phyloP scores from a whole-genome alignment of 2,797 vertebrate genomes.

The Anguilla megastoma region DNA sequence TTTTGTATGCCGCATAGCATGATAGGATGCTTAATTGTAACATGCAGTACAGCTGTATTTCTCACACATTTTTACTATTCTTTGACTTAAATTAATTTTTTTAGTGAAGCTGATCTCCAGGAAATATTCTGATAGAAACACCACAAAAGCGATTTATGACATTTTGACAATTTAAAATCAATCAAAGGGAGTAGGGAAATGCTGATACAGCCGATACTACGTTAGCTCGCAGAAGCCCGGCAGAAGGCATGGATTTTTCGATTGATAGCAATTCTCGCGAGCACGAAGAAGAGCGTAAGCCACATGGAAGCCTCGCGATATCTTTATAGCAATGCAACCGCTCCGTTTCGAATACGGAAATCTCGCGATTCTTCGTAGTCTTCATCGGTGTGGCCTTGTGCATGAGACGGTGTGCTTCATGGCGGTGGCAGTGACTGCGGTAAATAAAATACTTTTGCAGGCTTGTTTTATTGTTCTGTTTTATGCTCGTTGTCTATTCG shows the following conservation, averaged over 20 bases:
- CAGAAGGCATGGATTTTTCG: not conserved
- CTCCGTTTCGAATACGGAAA: not conserved
- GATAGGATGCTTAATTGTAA: no score
- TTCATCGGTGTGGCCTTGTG: constrained; percentile 46
- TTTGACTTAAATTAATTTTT: no score
- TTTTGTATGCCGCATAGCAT: no score
- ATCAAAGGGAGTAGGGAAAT: no score
- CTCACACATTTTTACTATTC: no score
- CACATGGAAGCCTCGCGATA: constrained; percentile 11
- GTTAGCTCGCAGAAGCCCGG: no score
- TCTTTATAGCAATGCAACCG: not conserved
- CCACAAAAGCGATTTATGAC: no score
- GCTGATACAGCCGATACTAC: no score
- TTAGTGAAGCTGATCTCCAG: no score
- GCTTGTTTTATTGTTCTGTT: not conserved
- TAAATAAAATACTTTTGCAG: constrained; percentile 46
- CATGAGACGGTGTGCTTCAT: constrained; percentile 57
- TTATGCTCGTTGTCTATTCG: not conserved
- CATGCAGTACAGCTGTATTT: no score
- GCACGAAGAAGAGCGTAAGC: not conserved
- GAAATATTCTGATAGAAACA: no score
- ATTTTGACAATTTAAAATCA: no score
- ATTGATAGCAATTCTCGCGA: constrained; percentile 23
- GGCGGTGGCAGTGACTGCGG: constrained; percentile 65
- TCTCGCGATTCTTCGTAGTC: constrained; percentile 45